Base-by-base conservation (phyloP, 2,888 invertebrate genomes). In the Cetonia aurata region DNA sequence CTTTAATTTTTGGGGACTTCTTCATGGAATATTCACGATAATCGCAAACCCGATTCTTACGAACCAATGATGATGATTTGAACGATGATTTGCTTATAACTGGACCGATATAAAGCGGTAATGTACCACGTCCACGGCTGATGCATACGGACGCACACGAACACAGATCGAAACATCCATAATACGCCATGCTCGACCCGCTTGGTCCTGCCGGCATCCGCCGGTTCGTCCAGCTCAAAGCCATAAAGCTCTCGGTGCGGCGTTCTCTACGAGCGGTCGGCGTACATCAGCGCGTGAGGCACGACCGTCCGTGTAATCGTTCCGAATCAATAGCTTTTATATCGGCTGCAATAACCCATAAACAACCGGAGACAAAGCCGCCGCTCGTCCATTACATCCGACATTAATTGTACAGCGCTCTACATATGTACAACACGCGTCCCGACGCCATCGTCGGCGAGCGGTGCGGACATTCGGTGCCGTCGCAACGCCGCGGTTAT, bases 381-480 rank as follows among this genome's bases (percentile, higher is more conserved):
- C 78, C 79, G 80, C 80, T 80, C 81, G 81, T 82, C 81, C 81
- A 81, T 82, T 82, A 82, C 81, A 79, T 80, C 81, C 80, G 82
- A 82, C 83, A 83, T 82, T 83, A 83, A 83, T 83, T 82, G 83
- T 80, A 79, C 80, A 78, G 79, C 80, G 80, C 80, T 83, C 81
- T 83, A 84, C 84, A 84, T 82, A 81, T 84, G 84, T 84, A 82
- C 81, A 81, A 84, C 84, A 84, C 80, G 83, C 82, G 83, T 81
- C 82, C 81, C 80, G 81, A 80, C 82, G 82, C 78, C 79, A 25
- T 25, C 25, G 25, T 3, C 25, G 25, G 25, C 25, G 25, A 25
- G 25, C 25, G 4, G 25, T 25, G 1, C 25, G 25, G 25, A 25
- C 25, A 25, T 25, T 25, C 76, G 74, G 25, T 48, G 60, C 60